Evolutionary conservation across 2,888 invertebrate genomes (phyloP), one percentile per base, ranked within the genome.

Genomic region (Phortica okadai): DNA sequence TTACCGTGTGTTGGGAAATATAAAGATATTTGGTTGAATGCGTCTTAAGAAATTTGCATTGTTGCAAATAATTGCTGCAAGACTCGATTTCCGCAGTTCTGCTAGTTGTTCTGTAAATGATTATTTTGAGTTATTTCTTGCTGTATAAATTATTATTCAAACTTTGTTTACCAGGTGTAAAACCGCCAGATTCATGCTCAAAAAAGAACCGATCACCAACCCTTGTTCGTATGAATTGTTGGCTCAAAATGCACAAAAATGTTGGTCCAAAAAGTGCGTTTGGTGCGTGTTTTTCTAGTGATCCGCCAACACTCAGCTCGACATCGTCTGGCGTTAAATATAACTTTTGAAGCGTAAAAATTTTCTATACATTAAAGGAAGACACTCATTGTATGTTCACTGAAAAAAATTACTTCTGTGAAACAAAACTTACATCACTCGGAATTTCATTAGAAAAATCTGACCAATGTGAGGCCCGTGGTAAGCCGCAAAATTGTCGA

Each of bases 61-160:
- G 89, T 96, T 95, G 86, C 96, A 96, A 78, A 96, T 92, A 25
- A 96, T 90, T 70, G 95, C 93, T 0, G 96, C 94, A 88, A 96
- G 93, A n/a, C 94, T 95, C 0, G 94, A 91, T 87, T 95, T 95
- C 73, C 96, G 94, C 81, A 97, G 94, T 92, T 96, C 95, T 78
- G 92, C 93, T 58, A 97, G 91, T 95, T 97, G 97, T 76, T 91
- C 93, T 93, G 45, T 21, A 74, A 25, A 44, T 16, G 70, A 42
- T 21, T 44, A 25, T n/a, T 10, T 5, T 8, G 0, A 25, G 6
- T 25, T 25, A 2, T 8, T 11, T 41, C 11, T 33, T 33, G 33
- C 33, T 33, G 33, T 33, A 33, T 4, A 33, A 33, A 6, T 3
- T 1, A 74, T n/a, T 0, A 11, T 25, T 74, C 45, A 41, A n/a